Evolutionary conservation across 2,797 vertebrate species (phyloP).

Genomic region (Pteropus rufus): DNA sequence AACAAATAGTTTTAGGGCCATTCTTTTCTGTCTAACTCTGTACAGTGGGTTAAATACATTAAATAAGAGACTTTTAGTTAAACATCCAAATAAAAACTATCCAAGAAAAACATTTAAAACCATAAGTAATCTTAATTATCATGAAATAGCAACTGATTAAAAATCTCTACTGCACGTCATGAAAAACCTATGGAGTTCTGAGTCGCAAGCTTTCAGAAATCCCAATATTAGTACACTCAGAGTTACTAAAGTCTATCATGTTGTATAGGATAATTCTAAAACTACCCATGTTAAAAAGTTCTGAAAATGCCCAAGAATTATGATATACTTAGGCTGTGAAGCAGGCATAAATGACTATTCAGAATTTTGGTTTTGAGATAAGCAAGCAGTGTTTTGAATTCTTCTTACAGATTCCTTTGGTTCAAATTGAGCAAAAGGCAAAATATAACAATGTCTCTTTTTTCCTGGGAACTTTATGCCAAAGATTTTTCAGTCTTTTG

Average conservation of each 20-base stretch:
- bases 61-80: background rate
- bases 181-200: background rate
- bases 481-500: slow-evolving; percentile 6
- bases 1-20: background rate
- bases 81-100: background rate
- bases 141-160: background rate
- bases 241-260: background rate
- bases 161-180: background rate
- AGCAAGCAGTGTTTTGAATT: background rate
- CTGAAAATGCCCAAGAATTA: background rate
- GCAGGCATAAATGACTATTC: background rate
- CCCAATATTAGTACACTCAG: background rate
- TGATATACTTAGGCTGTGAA: background rate
- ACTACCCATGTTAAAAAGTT: background rate
- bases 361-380: background rate
- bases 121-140: background rate
- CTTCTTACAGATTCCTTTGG: background rate
- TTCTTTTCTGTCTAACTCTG: background rate
- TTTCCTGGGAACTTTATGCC: background rate
- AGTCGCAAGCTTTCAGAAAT: background rate
- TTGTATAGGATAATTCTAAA: background rate
- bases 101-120: background rate
- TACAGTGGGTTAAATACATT: background rate
- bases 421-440: background rate
- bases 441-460: background rate